phyloP scores from a whole-genome alignment of 2,797 vertebrate genomes.

The Mareca strepera region DNA sequence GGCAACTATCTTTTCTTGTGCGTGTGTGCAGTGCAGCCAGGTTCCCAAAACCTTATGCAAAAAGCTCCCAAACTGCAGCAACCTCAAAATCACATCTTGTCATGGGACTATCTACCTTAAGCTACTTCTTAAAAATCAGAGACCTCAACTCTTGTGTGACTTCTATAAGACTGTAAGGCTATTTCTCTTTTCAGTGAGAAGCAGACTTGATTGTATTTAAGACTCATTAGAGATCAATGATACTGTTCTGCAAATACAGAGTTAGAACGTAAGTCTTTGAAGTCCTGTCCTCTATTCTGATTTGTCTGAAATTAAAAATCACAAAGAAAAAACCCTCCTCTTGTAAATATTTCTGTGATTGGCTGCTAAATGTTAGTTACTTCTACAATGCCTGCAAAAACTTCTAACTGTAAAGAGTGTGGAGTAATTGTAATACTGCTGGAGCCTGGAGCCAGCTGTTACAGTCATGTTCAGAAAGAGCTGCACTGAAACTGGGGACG shows the following conservation, averaged over 20 bases:
- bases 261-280: too few relatives aligned
- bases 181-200: background rate
- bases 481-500: background rate
- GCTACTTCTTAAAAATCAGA: background rate
- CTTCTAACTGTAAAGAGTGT: background rate
- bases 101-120: background rate
- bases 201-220: background rate
- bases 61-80: background rate
- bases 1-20: background rate
- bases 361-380: background rate
- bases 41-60: background rate
- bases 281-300: background rate
- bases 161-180: background rate
- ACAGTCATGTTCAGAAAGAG: background rate
- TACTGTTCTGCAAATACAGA: background rate
- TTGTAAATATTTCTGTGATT: background rate
- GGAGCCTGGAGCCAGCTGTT: background rate
- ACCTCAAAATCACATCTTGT: background rate
- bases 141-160: background rate
- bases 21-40: rapidly evolving
- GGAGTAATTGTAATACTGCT: background rate
- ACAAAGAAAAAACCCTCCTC: background rate
- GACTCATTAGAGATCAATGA: background rate
- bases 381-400: background rate
- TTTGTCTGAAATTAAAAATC: background rate